Percentiles rank a stretch among this genome's conserved stretches.
Evolutionary conservation across 2,797 vertebrate genomes (phyloP).

Genomic region (Ibycter americanus): DNA sequence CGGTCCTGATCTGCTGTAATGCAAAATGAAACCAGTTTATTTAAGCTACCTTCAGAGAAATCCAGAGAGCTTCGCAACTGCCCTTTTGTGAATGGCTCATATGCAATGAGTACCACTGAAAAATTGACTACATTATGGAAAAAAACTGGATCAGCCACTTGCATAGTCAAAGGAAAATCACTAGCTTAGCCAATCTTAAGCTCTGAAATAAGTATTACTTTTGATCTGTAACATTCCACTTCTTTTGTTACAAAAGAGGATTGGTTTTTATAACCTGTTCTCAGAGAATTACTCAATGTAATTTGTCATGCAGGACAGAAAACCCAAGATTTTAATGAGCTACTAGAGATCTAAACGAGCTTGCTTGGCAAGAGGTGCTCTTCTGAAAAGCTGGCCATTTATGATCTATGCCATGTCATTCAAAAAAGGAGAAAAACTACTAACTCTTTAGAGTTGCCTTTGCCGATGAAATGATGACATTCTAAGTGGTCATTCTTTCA

Average conservation of each 20-base stretch:
- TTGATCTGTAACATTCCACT: neutral
- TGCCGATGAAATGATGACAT: neutral
- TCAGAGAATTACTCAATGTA: neutral
- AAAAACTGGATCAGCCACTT: neutral
- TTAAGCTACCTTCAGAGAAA: neutral
- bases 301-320: neutral
- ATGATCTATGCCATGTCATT: neutral
- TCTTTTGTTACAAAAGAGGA: neutral
- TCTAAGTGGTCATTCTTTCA: neutral
- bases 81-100: neutral
- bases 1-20: neutral
- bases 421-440: neutral
- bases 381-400: neutral
- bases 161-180: neutral
- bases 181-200: neutral
- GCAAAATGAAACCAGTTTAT: neutral
- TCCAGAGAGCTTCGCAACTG: neutral
- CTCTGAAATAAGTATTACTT: neutral
- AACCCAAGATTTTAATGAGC: neutral
- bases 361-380: neutral
- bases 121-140: neutral
- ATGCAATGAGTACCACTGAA: neutral
- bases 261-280: neutral
- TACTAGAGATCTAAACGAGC: neutral
- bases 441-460: neutral